A percentile compares a stretch with the other conserved stretches of the same genome.
These are phyloP conservation scores for Sebastolobus altivelis DNA, from an alignment of 2,797 vertebrate genomes.

Conservation along the genomic window DNA sequence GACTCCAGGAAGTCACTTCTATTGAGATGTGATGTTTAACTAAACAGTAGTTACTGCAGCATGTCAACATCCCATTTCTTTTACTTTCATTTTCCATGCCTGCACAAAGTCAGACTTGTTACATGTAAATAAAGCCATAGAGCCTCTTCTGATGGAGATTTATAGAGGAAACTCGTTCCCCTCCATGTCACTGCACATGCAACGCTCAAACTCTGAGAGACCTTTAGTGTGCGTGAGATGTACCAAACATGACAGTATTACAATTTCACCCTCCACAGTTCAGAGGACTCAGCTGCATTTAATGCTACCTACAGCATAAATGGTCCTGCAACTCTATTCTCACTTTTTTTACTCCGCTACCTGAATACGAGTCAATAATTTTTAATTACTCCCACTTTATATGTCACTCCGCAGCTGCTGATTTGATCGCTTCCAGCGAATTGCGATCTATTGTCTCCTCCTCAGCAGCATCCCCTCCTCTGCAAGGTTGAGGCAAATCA, in stretches of 20 bases:
- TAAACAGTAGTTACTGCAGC: background rate
- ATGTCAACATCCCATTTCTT: constrained; percentile 13
- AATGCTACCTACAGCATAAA: constrained; percentile 4
- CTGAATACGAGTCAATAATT: constrained; percentile 10
- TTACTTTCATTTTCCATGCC: background rate
- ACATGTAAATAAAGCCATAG: background rate
- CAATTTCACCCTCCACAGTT: background rate
- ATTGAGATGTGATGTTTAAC: background rate
- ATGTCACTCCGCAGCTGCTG: constrained; percentile 3
- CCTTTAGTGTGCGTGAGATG: background rate
- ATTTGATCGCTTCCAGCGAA: background rate
- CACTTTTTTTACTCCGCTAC: constrained; percentile 3
- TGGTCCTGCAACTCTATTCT: background rate
- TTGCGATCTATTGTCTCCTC: constrained; percentile 10
- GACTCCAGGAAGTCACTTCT: background rate
- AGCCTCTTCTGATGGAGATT: background rate
- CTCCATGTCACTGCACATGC: background rate
- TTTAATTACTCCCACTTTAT: constrained; percentile 20
- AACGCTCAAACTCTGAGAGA: background rate
- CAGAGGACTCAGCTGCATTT: background rate
- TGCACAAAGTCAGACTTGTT: background rate
- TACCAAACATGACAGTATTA: background rate
- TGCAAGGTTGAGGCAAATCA: constrained; percentile 4
- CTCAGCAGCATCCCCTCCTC: background rate
- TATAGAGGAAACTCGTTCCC: constrained; percentile 3